Percentiles rank a stretch among this genome's conserved stretches.
These are phyloP conservation scores for Leptinotarsa peninsularis DNA, from an alignment of 2,888 invertebrate species.

Conservation along the genomic window DNA sequence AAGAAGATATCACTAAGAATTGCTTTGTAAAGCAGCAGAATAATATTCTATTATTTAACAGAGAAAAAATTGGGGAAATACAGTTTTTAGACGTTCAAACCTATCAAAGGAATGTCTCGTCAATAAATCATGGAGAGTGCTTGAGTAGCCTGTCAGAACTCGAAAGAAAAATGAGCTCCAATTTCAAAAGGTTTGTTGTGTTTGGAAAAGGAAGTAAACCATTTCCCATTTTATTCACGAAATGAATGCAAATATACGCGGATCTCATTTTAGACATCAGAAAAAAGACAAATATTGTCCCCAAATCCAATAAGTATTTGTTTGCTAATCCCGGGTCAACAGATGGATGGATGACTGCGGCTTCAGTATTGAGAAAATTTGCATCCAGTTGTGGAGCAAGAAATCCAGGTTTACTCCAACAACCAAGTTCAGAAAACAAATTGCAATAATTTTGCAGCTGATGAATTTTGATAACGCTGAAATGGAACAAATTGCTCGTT, in stretches of 20 bases:
- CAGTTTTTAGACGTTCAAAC: slow-evolving; percentile 18
- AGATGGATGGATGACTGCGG: slow-evolving; percentile 44
- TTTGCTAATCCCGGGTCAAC: slow-evolving; percentile 45
- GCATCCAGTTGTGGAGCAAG: slow-evolving; percentile 43
- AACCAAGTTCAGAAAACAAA: slow-evolving; percentile 43
- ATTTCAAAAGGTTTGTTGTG: slow-evolving; percentile 37
- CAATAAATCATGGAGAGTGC: slow-evolving; percentile 36
- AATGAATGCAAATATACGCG: slow-evolving; percentile 27
- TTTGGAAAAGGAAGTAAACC: slow-evolving; percentile 43
- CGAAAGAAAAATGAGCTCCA: slow-evolving; percentile 34
- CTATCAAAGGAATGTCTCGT: slow-evolving; percentile 20
- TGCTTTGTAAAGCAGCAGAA: background rate
- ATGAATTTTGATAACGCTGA: slow-evolving; percentile 41
- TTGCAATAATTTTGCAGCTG: slow-evolving; percentile 43
- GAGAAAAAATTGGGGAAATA: slow-evolving; percentile 13
- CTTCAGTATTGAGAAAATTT: slow-evolving; percentile 36
- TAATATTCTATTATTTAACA: slow-evolving; percentile 22
- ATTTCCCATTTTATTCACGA: slow-evolving; percentile 42
- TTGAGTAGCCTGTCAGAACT: slow-evolving; percentile 31
- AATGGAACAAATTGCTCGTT: slow-evolving; percentile 44
- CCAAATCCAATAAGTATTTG: slow-evolving; percentile 41
- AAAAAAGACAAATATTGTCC: slow-evolving; percentile 34
- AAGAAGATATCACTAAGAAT: background rate
- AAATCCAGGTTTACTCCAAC: slow-evolving; percentile 39
- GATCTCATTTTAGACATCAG: slow-evolving; percentile 21